Evolutionary conservation across 2,797 vertebrate genomes (phyloP).

Genomic region (Trachurus trachurus): DNA sequence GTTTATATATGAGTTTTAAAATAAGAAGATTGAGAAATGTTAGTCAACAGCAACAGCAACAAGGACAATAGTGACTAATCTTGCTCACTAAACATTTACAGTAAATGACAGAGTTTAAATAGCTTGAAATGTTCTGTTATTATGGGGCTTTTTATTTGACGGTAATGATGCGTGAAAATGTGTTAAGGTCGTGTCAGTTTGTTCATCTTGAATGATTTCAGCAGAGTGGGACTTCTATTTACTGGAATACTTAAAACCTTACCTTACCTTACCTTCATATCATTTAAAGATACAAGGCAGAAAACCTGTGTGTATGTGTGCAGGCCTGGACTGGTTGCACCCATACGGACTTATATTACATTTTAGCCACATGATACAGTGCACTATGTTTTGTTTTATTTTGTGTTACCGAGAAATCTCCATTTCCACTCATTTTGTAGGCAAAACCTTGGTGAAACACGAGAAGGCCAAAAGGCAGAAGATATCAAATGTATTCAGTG

Average conservation of each 20-base stretch:
- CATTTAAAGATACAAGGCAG: not conserved
- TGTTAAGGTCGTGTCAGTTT: constrained; percentile 10
- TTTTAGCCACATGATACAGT: not conserved
- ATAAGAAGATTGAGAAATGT: not conserved
- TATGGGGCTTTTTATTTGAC: constrained; percentile 4
- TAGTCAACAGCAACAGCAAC: not conserved
- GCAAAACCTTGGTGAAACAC: constrained; percentile 4
- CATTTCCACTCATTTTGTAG: not conserved
- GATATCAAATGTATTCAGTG: not conserved
- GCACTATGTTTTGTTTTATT: not conserved
- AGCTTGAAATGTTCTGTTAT: constrained; percentile 4
- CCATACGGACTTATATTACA: not conserved
- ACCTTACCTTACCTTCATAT: not conserved
- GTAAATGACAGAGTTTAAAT: not conserved
- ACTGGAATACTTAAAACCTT: not conserved
- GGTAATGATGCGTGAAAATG: constrained; percentile 21
- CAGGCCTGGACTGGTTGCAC: not conserved
- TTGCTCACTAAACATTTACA: not conserved
- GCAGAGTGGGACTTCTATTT: not conserved
- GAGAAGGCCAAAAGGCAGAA: not conserved
- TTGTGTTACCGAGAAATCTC: not conserved
- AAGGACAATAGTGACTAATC: not conserved
- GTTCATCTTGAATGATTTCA: constrained; percentile 22
- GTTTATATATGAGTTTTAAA: not conserved
- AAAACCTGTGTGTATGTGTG: not conserved